Base-by-base conservation (phyloP, 2,888 invertebrate species). In the Ophraella communa region DNA sequence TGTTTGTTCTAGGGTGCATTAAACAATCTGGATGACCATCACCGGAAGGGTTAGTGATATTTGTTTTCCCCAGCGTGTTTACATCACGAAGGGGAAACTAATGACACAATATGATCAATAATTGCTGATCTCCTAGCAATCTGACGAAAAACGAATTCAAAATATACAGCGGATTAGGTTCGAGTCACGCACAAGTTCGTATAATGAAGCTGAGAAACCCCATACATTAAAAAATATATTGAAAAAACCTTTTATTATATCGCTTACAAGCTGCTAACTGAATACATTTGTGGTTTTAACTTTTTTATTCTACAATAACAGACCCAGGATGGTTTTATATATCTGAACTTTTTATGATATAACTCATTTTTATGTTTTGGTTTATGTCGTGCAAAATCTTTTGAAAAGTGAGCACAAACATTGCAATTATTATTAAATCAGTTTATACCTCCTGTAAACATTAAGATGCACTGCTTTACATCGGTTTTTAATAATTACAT, bases 31-130 rank as follows among this genome's bases (percentile, higher is more conserved):
- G 71, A 72, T 73, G 72, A 72, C 72, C 73, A 70, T 51, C 62
- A 51, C 60, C 66, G 70, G 67, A 73, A 71, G 73, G 73, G 73
- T 72, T 73, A 65, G 60, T 66, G 69, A 65, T 69, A 66, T 67
- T 72, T 72, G 71, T 72, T 71, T 71, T 68, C 72, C 70, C 67
- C 51, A 57, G 59, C 52, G 64, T 71, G 69, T 72, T 73, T 70
- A 69, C 71, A 58, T 66, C 67, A 57, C 58, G 55, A 47, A 30
- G 67, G 66, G 62, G 61, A 57, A 64, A 64, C 69, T 70, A 73
- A 73, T 71, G 70, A 70, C 70, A 72, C 68, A 65, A 70, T 65
- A 59, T 71, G 71, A 74, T 72, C 72, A 68, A 72, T 73, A 73
- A 71, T 73, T 71, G 70, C 69, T 65, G 72, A 73, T 73, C 71